Conservation (phyloP, 2,797 vertebrate species). For the Enteromius thamalakanensis region DNA sequence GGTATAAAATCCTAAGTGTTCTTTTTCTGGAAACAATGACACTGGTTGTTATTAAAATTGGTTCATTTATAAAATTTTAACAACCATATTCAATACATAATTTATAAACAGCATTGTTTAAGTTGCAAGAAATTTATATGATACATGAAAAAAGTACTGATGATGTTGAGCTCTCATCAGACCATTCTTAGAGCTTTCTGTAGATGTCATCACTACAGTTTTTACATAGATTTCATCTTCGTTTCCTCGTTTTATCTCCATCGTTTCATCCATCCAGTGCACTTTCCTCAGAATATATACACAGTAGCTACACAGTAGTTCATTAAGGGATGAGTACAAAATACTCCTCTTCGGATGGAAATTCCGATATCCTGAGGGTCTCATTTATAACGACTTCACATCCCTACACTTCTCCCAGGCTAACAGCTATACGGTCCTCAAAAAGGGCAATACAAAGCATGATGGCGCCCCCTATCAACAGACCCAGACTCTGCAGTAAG, state of each 20-base stretch:
- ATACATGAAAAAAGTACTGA: background rate
- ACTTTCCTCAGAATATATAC: background rate
- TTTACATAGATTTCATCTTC: background rate
- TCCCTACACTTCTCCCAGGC: conserved; percentile 58
- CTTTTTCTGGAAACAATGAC: background rate
- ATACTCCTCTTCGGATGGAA: background rate
- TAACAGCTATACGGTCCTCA: conserved; percentile 72
- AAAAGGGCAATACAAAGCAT: conserved; percentile 83
- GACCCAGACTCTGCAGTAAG: conserved; percentile 75
- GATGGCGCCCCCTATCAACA: conserved; percentile 75
- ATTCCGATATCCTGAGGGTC: background rate
- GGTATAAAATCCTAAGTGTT: background rate
- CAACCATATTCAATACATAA: background rate
- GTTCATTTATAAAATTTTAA: background rate
- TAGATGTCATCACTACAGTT: background rate
- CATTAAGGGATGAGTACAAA: background rate
- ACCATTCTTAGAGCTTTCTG: background rate
- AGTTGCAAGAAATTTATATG: background rate
- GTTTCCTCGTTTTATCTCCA: background rate
- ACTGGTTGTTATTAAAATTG: background rate
- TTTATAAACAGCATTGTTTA: background rate
- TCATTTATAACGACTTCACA: background rate
- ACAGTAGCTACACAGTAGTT: conserved; percentile 7
- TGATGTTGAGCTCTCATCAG: background rate
- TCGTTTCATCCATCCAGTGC: background rate